These are phyloP conservation scores for Lasioglossum malachurum DNA, from an alignment of 2,888 invertebrate species.

Conservation along the genomic window DNA sequence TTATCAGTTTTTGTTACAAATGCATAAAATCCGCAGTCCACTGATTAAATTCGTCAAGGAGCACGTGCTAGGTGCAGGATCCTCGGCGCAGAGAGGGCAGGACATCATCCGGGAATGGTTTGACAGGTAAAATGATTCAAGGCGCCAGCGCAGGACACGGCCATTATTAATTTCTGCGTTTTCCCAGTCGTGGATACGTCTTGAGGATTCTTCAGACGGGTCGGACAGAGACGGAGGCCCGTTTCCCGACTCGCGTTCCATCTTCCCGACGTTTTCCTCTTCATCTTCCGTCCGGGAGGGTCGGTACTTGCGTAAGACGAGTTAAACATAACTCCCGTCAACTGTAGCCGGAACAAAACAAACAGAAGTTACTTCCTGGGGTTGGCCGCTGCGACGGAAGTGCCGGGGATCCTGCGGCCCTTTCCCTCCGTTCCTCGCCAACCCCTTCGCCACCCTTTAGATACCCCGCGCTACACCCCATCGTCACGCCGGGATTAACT, in stretches of 20 bases:
- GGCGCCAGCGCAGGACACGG: background rate
- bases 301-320: constrained; percentile 53
- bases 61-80: background rate
- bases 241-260: constrained; percentile 25
- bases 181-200: constrained; percentile 36
- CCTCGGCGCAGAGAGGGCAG: background rate
- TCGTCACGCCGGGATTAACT: constrained; percentile 73
- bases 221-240: constrained; percentile 18
- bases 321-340: constrained; percentile 72
- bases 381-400: constrained; percentile 57
- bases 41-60: background rate
- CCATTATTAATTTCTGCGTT: constrained; percentile 42
- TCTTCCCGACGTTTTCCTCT: constrained; percentile 43
- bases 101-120: background rate
- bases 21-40: background rate
- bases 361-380: constrained; percentile 71
- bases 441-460: constrained; percentile 25
- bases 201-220: constrained; percentile 7
- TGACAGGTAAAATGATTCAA: constrained; percentile 15
- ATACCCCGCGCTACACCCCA: constrained; percentile 49
- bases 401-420: constrained; percentile 48
- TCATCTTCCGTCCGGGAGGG: constrained; percentile 35
- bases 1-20: background rate
- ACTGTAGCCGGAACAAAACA: constrained; percentile 70
- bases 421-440: background rate